Evolutionary conservation across 2,797 vertebrate species (phyloP).

Genomic region (Tadarida brasiliensis): DNA sequence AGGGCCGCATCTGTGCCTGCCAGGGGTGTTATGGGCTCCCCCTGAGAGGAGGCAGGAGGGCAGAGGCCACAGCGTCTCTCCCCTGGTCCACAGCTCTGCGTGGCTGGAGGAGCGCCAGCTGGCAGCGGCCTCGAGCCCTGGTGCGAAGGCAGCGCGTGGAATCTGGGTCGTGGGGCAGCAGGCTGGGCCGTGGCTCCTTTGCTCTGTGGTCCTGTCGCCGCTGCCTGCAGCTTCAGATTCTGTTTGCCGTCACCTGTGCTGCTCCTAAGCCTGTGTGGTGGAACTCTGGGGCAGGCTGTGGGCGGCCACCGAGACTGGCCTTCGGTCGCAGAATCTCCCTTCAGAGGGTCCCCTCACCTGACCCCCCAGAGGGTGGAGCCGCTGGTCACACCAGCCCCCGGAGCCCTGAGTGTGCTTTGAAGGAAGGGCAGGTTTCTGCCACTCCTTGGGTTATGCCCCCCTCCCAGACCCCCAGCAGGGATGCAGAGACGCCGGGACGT

Average conservation of each 20-base stretch:
- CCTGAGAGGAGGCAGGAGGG: neutral
- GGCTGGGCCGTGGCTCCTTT: no score
- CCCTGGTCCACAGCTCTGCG: fast-evolving
- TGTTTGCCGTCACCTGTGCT: neutral
- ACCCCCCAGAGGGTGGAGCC: neutral
- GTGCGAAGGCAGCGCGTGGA: fast-evolving
- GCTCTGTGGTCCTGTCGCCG: fast-evolving
- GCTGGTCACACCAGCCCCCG: neutral
- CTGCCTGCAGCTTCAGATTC: neutral
- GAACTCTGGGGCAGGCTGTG: fast-evolving
- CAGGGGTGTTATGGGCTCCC: fast-evolving
- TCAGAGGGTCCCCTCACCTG: neutral
- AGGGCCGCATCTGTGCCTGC: neutral
- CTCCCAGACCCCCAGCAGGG: neutral
- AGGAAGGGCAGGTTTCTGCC: neutral
- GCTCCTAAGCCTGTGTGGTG: fast-evolving
- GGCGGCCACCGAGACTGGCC: neutral
- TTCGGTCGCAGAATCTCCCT: neutral
- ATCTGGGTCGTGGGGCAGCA: fast-evolving
- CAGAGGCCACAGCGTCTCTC: neutral
- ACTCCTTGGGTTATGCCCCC: neutral
- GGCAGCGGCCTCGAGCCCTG: neutral
- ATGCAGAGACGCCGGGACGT: neutral
- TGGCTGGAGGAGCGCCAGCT: neutral
- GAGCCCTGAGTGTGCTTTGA: fast-evolving